Conservation (phyloP, 2,113 vertebrate species). For the Poeciliopsis occidentalis region DNA sequence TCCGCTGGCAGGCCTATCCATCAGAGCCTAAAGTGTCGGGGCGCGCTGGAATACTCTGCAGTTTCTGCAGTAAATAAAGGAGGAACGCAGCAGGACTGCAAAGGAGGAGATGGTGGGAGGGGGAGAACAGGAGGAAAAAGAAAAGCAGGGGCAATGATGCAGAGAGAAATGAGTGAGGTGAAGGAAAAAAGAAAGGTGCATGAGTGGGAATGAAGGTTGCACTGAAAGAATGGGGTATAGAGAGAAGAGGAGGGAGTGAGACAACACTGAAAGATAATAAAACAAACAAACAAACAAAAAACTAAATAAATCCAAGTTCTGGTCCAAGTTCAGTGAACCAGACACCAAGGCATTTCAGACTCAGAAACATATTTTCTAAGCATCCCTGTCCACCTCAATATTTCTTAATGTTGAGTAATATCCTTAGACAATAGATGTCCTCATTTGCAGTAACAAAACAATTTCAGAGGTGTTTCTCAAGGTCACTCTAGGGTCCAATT, state of each 20-base stretch:
- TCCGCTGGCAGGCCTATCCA: conserved; percentile 65
- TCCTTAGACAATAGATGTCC: too few relatives aligned
- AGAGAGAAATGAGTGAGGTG: background rate
- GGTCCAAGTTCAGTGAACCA: background rate
- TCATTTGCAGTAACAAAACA: too few relatives aligned
- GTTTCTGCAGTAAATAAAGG: conserved; percentile 65
- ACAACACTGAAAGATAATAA: background rate
- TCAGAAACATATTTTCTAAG: background rate
- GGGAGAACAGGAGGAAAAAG: conserved; percentile 13
- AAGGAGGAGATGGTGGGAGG: conserved; percentile 28
- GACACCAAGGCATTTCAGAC: background rate
- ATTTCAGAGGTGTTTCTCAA: too few relatives aligned
- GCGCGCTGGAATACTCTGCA: conserved; percentile 55
- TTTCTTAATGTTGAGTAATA: background rate
- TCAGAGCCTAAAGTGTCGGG: conserved; percentile 67
- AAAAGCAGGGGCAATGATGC: background rate
- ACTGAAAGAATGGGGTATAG: background rate
- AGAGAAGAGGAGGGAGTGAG: background rate
- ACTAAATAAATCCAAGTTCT: background rate
- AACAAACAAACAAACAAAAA: too few relatives aligned
- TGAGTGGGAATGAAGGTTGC: too few relatives aligned
- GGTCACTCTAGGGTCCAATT: too few relatives aligned
- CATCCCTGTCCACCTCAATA: background rate
- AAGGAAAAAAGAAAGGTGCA: background rate
- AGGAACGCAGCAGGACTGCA: conserved; percentile 56